These are phyloP conservation scores for Griposia aprilina DNA, from an alignment of 2,888 invertebrate species.

Conservation along the genomic window DNA sequence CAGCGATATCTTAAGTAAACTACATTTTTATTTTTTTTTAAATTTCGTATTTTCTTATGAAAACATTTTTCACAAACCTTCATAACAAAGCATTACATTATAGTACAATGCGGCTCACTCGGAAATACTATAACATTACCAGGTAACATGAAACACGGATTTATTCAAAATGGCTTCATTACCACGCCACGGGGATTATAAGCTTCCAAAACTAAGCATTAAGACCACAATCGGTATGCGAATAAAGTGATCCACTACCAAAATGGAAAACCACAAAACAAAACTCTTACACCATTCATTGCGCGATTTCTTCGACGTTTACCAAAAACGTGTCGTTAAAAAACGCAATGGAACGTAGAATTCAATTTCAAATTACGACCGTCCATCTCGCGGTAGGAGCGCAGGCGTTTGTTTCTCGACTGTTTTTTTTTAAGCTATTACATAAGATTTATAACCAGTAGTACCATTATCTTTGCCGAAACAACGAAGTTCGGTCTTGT, in stretches of 20 bases:
- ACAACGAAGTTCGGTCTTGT: conserved; percentile 76
- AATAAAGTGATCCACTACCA: conserved; percentile 47
- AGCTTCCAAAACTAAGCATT: conserved; percentile 67
- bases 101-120: conserved; percentile 27
- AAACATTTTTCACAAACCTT: conserved; percentile 7
- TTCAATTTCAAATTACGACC: conserved; percentile 46
- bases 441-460: conserved; percentile 79
- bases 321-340: conserved; percentile 4
- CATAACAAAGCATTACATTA: conserved; percentile 35
- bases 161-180: conserved; percentile 70
- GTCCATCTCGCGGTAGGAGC: conserved; percentile 46
- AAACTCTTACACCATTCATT: conserved; percentile 41
- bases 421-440: conserved; percentile 84
- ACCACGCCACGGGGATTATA: conserved; percentile 66
- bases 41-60: neutral
- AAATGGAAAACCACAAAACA: conserved; percentile 24
- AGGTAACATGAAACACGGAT: conserved; percentile 47
- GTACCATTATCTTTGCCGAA: conserved; percentile 80
- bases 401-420: conserved; percentile 65
- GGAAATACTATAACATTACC: conserved; percentile 57
- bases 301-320: conserved; percentile 12
- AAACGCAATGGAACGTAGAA: conserved; percentile 52
- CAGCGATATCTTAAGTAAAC: too few species aligned
- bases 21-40: too few species aligned
- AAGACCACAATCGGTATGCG: conserved; percentile 55